A percentile compares a stretch with the other conserved stretches of the same genome.
Evolutionary conservation across 2,888 invertebrate species (phyloP).

Genomic region (Alcis repandata): DNA sequence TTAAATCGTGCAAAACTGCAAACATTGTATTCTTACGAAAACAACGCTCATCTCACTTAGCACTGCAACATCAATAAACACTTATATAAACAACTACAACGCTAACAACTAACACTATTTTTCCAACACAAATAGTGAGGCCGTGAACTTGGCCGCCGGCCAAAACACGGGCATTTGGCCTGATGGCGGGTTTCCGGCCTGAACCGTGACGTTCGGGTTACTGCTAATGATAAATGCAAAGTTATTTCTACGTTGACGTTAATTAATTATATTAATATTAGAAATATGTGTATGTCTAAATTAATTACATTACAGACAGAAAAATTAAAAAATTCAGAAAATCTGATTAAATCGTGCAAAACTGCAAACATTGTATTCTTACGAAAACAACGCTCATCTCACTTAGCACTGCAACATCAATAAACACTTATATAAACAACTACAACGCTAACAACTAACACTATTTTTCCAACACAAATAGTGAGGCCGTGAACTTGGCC

Average conservation of each 20-base stretch:
- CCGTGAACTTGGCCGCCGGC: slow-evolving; percentile 72
- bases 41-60: slow-evolving; percentile 6
- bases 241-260: slow-evolving; percentile 46
- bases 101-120: slow-evolving; percentile 19
- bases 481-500: slow-evolving; percentile 69
- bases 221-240: slow-evolving; percentile 54
- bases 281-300: no score
- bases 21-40: background rate
- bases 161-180: slow-evolving; percentile 69
- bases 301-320: no score
- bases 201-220: slow-evolving; percentile 43
- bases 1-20: background rate
- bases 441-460: background rate
- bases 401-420: slow-evolving; percentile 10
- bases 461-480: slow-evolving; percentile 40
- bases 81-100: background rate
- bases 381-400: slow-evolving; percentile 1
- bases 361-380: background rate
- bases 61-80: slow-evolving; percentile 13
- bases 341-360: background rate
- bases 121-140: slow-evolving; percentile 41
- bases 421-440: slow-evolving; percentile 4
- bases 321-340: no score
- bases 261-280: background rate
- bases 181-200: slow-evolving; percentile 77